A percentile compares a stretch with the other conserved stretches of the same genome.
These are phyloP conservation scores for Alouatta caraya DNA, from an alignment of 2,797 vertebrate species.

Conservation along the genomic window DNA sequence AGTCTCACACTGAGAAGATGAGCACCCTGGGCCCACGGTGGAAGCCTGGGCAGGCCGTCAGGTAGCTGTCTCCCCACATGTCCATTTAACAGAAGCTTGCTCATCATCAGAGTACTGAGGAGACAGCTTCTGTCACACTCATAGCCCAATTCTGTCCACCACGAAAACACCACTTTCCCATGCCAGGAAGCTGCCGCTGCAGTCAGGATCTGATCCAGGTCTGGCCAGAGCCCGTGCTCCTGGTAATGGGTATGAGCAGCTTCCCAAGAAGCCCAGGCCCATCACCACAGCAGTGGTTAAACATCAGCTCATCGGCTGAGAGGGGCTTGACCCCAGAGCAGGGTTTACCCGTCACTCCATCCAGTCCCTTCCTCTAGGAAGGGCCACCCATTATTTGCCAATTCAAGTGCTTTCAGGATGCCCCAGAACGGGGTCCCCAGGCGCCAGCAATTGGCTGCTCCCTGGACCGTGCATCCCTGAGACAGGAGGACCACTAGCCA, in stretches of 20 bases:
- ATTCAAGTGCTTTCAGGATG: background rate
- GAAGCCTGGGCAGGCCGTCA: background rate
- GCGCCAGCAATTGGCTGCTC: accelerated
- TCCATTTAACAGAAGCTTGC: background rate
- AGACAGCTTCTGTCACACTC: background rate
- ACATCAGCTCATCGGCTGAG: accelerated
- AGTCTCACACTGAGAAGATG: accelerated
- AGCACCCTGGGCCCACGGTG: accelerated
- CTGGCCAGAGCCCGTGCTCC: accelerated
- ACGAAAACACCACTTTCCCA: background rate
- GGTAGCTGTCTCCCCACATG: background rate
- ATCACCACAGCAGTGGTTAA: accelerated
- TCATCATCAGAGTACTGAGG: background rate
- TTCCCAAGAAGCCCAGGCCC: background rate
- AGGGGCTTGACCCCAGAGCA: accelerated
- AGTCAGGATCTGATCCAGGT: background rate
- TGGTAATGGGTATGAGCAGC: accelerated
- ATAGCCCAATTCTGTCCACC: background rate
- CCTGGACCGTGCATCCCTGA: accelerated
- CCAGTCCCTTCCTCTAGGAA: background rate
- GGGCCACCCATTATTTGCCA: background rate
- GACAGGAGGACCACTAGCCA: background rate
- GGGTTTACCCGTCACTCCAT: accelerated
- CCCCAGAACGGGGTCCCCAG: background rate
- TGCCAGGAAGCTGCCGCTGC: accelerated